Evolutionary conservation across 2,113 vertebrate species (phyloP).

Genomic region (Dipodomys stephensi): DNA sequence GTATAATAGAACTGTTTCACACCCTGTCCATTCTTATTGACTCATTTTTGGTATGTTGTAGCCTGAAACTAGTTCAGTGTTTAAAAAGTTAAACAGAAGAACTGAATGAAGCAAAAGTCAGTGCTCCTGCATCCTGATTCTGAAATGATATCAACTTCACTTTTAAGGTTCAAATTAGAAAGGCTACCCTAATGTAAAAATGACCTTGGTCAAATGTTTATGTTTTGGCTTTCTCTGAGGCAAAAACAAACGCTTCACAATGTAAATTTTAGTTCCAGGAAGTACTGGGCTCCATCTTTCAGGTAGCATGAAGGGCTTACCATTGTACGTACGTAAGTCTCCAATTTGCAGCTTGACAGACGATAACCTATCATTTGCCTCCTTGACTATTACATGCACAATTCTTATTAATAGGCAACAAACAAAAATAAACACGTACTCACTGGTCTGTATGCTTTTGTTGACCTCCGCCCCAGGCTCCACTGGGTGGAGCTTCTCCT

Average conservation of each 20-base stretch:
- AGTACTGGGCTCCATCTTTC: neutral
- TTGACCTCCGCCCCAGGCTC: neutral
- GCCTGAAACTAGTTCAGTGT: neutral
- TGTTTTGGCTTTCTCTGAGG: neutral
- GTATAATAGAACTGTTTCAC: neutral
- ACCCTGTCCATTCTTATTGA: neutral
- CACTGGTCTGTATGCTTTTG: neutral
- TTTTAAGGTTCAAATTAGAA: neutral
- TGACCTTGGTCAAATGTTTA: neutral
- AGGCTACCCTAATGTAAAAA: neutral
- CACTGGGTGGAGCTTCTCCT: neutral
- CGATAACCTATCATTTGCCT: neutral
- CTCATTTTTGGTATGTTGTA: neutral
- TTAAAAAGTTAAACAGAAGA: neutral
- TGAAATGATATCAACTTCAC: neutral
- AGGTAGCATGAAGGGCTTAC: neutral
- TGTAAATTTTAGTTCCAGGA: conserved; percentile 24
- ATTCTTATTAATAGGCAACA: conserved; percentile 16
- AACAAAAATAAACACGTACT: neutral
- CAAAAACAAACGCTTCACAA: neutral
- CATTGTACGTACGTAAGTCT: neutral
- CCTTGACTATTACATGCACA: neutral
- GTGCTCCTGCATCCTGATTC: neutral
- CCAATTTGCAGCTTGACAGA: neutral
- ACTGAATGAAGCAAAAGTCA: neutral